phyloP scores from a whole-genome alignment of 2,113 vertebrate genomes.

The Hippocampus comes region DNA sequence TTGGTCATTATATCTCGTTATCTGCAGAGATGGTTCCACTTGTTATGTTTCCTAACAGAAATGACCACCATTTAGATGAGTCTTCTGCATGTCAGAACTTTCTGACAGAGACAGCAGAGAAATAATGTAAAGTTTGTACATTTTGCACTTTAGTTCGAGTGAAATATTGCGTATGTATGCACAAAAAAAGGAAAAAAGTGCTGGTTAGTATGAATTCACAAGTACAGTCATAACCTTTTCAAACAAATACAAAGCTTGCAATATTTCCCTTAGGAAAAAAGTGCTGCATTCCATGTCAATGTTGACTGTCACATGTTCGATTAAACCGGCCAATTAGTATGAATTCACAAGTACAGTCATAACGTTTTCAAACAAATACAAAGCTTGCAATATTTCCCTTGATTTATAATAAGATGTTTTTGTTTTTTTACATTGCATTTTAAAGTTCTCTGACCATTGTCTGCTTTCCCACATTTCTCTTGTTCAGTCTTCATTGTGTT shows the following conservation, averaged over 20 bases:
- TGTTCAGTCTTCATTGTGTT: conserved; percentile 51
- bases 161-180: conserved; percentile 30
- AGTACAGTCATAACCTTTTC: no score
- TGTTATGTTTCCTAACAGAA: conserved; percentile 44
- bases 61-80: conserved; percentile 5
- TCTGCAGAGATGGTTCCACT: conserved; percentile 42
- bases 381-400: conserved; percentile 32
- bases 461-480: conserved; percentile 48
- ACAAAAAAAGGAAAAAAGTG: no score
- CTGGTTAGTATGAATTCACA: no score
- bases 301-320: neutral
- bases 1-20: neutral
- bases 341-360: neutral
- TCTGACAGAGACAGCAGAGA: conserved; percentile 30
- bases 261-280: no score
- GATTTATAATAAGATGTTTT: conserved; percentile 12
- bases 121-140: conserved; percentile 39
- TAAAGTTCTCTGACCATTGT: conserved; percentile 35
- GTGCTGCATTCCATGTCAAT: neutral
- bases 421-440: conserved; percentile 2
- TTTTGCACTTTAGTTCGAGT: conserved; percentile 44
- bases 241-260: no score
- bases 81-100: conserved; percentile 34
- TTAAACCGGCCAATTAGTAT: neutral
- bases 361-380: neutral